Evolutionary conservation across 2,113 vertebrate species (phyloP).

Genomic region (Emydocephalus ijimae): DNA sequence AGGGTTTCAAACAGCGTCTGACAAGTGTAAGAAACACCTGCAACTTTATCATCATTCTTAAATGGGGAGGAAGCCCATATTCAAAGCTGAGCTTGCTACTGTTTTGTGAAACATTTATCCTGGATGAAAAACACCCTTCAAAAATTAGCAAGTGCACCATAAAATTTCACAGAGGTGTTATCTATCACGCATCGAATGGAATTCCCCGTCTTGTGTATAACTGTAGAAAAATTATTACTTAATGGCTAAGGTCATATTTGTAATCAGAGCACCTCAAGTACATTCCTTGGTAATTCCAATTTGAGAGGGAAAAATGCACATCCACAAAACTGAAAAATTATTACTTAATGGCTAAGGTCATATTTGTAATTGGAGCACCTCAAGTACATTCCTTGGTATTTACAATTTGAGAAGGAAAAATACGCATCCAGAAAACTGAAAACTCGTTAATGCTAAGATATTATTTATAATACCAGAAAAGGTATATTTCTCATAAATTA

Average conservation of each 20-base stretch:
- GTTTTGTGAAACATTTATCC: background rate
- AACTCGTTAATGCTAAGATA: background rate
- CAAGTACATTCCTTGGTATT: background rate
- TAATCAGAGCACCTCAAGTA: background rate
- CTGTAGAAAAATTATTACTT: background rate
- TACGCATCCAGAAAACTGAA: background rate
- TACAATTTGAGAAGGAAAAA: background rate
- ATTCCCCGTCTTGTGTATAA: background rate
- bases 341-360: background rate
- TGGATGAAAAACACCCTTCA: background rate
- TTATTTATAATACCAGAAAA: background rate
- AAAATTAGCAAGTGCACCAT: background rate
- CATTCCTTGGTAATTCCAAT: background rate
- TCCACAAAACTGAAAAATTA: background rate
- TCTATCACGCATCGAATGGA: background rate
- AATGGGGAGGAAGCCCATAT: background rate
- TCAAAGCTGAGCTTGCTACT: constrained; percentile 7
- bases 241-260: background rate
- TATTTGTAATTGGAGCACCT: background rate
- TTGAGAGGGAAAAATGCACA: background rate
- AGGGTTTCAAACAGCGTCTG: background rate
- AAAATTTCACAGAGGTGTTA: constrained; percentile 13
- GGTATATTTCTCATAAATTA: background rate
- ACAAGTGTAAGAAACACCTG: background rate
- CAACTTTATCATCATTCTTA: background rate